These are phyloP conservation scores for Camelus dromedarius DNA, from an alignment of 2,113 vertebrate species.

Conservation along the genomic window DNA sequence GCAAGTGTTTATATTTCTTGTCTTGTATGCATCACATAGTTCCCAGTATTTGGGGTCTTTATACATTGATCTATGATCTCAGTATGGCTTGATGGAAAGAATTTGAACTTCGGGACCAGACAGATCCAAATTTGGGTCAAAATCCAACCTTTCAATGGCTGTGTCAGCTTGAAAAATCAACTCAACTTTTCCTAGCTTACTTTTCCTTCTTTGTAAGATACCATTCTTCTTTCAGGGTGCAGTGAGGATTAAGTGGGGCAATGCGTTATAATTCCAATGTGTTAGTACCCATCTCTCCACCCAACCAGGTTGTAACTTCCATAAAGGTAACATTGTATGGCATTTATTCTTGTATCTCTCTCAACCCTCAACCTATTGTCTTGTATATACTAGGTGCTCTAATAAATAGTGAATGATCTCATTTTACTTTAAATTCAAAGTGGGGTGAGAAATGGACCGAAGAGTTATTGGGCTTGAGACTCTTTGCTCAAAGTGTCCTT, in stretches of 20 bases:
- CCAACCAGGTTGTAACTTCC: neutral
- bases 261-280: neutral
- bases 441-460: neutral
- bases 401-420: neutral
- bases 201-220: slow-evolving; percentile 27
- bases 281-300: neutral
- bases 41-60: neutral
- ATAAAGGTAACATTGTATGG: neutral
- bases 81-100: neutral
- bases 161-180: neutral
- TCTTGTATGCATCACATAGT: neutral
- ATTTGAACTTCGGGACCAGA: slow-evolving; percentile 10
- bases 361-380: neutral
- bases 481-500: neutral
- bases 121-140: neutral
- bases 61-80: neutral
- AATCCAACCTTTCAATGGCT: neutral
- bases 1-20: neutral
- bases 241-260: neutral
- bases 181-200: neutral
- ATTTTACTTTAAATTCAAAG: slow-evolving; percentile 16
- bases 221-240: neutral
- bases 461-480: neutral
- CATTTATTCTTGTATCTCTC: neutral
- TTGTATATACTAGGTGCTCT: neutral